These are phyloP conservation scores for Otocyon megalotis DNA, from an alignment of 2,113 vertebrate genomes.

Conservation along the genomic window DNA sequence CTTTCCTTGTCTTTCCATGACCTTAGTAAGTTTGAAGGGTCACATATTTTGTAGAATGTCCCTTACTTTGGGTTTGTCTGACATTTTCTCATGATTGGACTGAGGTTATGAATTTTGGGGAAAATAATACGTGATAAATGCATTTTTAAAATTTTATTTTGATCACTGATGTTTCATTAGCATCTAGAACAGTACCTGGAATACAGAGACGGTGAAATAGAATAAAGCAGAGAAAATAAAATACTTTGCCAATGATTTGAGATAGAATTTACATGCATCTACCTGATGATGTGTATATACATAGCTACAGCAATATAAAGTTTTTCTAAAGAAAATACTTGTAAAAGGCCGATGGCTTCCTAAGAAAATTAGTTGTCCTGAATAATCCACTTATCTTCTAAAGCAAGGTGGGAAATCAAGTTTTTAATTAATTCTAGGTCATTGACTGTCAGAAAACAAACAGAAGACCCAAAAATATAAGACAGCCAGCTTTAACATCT, in stretches of 20 bases:
- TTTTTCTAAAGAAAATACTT: slow-evolving; percentile 37
- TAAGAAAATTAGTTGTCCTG: background rate
- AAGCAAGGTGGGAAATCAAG: background rate
- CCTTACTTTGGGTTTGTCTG: background rate
- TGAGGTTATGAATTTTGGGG: background rate
- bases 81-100: background rate
- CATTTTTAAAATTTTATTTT: background rate
- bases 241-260: background rate
- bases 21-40: background rate
- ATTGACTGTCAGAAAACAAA: background rate
- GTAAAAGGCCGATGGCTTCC: background rate
- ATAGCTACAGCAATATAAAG: background rate
- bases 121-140: background rate
- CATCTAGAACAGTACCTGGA: background rate
- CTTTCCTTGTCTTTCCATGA: background rate
- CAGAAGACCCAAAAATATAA: background rate
- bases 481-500: background rate
- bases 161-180: background rate
- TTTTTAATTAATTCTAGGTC: slow-evolving; percentile 9
- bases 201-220: background rate
- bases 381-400: background rate
- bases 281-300: background rate
- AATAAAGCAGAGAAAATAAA: background rate
- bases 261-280: background rate
- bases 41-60: background rate